Conservation (phyloP, 2,113 vertebrate species). For the Phoxinus phoxinus region DNA sequence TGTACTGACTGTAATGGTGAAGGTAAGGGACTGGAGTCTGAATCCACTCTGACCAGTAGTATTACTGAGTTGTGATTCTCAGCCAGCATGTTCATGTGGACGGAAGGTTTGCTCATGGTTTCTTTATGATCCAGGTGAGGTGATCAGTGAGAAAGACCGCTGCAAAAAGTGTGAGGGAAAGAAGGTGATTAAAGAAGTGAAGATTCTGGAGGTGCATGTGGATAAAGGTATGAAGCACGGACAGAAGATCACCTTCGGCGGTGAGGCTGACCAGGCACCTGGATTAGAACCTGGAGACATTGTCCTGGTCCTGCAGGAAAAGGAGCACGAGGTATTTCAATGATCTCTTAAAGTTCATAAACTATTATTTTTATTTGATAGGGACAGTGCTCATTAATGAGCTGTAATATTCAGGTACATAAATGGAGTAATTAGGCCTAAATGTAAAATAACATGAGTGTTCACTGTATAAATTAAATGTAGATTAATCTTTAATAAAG, state of each 20-base stretch:
- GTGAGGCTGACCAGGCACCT: conserved; percentile 97
- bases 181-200: conserved; percentile 98
- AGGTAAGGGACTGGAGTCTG: conserved; percentile 75
- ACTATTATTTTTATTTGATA: background rate
- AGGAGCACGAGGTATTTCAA: conserved; percentile 90
- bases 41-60: background rate
- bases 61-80: background rate
- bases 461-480: no score
- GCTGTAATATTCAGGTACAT: no score
- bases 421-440: no score
- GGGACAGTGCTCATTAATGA: no score
- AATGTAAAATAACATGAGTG: no score
- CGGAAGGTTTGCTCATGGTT: background rate
- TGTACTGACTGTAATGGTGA: conserved; percentile 98
- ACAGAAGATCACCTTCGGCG: conserved; percentile 96
- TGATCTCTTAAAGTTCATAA: background rate
- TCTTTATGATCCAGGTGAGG: conserved; percentile 81
- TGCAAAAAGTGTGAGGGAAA: conserved; percentile 99
- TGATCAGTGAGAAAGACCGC: conserved; percentile 98
- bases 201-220: conserved; percentile 98
- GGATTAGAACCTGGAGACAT: conserved; percentile 96
- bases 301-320: conserved; percentile 94
- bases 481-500: no score
- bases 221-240: conserved; percentile 99
- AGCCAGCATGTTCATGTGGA: background rate